Evolutionary conservation across 2,113 vertebrate species (phyloP), one percentile per base, ranked within the genome.

Genomic region (Micronycteris hirsuta): DNA sequence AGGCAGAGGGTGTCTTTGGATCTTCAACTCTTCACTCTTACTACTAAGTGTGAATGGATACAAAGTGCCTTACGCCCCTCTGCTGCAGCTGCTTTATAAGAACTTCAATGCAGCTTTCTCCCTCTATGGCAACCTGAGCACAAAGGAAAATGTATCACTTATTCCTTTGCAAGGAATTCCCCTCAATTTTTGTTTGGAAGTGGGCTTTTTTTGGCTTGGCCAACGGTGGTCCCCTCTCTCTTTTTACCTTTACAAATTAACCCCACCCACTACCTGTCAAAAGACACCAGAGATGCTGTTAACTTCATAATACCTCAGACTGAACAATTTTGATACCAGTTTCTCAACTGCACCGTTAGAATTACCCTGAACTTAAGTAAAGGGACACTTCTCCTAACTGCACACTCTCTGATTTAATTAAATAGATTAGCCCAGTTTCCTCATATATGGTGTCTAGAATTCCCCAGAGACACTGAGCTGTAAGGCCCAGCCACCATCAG

Each of bases 171-270:
- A 14, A 71, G 43, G 31, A 95, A 89, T 87, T 89, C 33, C 7
- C 41, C n/a, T 67, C 65, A 43, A 4, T 41, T 92, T 82, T 71
- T 94, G 1, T 65, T 77, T 36, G 86, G 38, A 70, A 22, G 15
- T 45, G 19, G 20, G 15, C 45, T 77, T 92, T 54, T 92, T 54
- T n/a, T 78, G 36, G 10, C 11, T 38, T 65, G 7, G 45, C 28
- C 2, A 28, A 22, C 4, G 4, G 4, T 28, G 22, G 7, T 0
- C 0, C 2, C 12, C 7, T 67, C 36, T 85, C 26, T 88, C 9
- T 76, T 77, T 58, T 52, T 38, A 67, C 26, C 19, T 85, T 85
- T 52, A 31, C 26, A 63, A 56, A 56, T 92, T 58, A 54, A 56
- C 52, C 22, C 43, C 70, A 11, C 28, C 45, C 22, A 47, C 2